These are phyloP conservation scores for Caenorhabditis becei DNA, from an alignment of 2,888 invertebrate species.

Conservation along the genomic window DNA sequence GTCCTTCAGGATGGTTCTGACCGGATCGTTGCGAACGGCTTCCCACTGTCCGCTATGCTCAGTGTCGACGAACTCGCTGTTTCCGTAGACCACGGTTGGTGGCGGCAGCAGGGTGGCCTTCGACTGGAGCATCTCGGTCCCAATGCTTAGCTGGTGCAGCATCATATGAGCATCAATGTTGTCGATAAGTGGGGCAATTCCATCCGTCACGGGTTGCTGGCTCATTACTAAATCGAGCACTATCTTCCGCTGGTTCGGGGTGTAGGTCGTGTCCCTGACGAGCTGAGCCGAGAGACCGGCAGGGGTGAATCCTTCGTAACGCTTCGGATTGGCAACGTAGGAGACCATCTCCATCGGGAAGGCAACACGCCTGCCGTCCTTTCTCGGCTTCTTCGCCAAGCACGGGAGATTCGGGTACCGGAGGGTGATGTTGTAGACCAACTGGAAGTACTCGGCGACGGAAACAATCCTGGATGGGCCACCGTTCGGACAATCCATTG, in stretches of 20 bases:
- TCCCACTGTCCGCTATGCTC: slow-evolving; percentile 25
- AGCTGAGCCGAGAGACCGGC: neutral
- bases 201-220: neutral
- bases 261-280: slow-evolving; percentile 11
- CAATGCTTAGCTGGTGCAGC: neutral
- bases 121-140: slow-evolving; percentile 21
- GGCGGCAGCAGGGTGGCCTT: slow-evolving; percentile 44
- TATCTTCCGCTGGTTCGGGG: neutral
- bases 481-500: neutral
- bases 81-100: slow-evolving; percentile 43
- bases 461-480: neutral
- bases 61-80: neutral
- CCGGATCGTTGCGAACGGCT: slow-evolving; percentile 9
- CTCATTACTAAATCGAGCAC: slow-evolving; percentile 5
- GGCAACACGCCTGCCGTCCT: neutral
- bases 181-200: slow-evolving; percentile 10
- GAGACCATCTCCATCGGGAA: slow-evolving; percentile 26
- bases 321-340: neutral
- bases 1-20: slow-evolving; percentile 1
- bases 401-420: slow-evolving; percentile 31
- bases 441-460: slow-evolving; percentile 10
- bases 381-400: slow-evolving; percentile 1
- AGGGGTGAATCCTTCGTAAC: neutral
- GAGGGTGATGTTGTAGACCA: neutral
- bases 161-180: slow-evolving; percentile 40